A percentile compares a stretch with the other conserved stretches of the same genome.
These are phyloP conservation scores for Piezodorus guildinii DNA, from an alignment of 1,140 invertebrate genomes.

Conservation along the genomic window DNA sequence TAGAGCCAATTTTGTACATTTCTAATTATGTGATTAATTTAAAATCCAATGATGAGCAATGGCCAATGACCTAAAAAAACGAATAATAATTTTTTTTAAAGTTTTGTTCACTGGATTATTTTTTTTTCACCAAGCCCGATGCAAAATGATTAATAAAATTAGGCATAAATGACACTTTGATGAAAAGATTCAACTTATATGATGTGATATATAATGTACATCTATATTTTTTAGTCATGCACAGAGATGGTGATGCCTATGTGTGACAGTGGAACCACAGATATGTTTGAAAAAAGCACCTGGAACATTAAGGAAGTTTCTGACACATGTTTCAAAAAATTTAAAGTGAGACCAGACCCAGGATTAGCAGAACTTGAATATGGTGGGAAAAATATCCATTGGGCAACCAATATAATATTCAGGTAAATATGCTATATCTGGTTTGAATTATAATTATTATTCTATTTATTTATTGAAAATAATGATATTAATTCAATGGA, in stretches of 20 bases:
- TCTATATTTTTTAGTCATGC: constrained; percentile 64
- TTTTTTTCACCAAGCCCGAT: too few relatives aligned
- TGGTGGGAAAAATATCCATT: constrained; percentile 59
- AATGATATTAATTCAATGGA: too few relatives aligned
- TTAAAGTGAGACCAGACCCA: constrained; percentile 49
- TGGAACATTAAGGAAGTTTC: constrained; percentile 64
- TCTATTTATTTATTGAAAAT: too few relatives aligned
- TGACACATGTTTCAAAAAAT: constrained; percentile 56
- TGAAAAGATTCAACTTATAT: background rate
- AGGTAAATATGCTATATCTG: constrained; percentile 35
- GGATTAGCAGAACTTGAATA: constrained; percentile 61
- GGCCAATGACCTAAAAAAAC: too few relatives aligned
- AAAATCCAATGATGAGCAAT: too few relatives aligned
- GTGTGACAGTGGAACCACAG: constrained; percentile 61
- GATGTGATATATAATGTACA: too few relatives aligned
- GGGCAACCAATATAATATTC: constrained; percentile 74
- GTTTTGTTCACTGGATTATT: too few relatives aligned
- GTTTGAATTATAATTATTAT: background rate
- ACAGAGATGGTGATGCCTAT: constrained; percentile 95
- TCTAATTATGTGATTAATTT: too few relatives aligned
- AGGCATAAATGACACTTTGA: background rate
- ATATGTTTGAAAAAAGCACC: constrained; percentile 66
- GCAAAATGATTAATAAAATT: background rate
- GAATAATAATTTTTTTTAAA: too few relatives aligned
- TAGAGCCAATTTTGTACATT: too few relatives aligned